A percentile compares a stretch with the other conserved stretches of the same genome.
Conservation (phyloP, 2,888 invertebrate genomes). For the Yponomeuta sedellus region DNA sequence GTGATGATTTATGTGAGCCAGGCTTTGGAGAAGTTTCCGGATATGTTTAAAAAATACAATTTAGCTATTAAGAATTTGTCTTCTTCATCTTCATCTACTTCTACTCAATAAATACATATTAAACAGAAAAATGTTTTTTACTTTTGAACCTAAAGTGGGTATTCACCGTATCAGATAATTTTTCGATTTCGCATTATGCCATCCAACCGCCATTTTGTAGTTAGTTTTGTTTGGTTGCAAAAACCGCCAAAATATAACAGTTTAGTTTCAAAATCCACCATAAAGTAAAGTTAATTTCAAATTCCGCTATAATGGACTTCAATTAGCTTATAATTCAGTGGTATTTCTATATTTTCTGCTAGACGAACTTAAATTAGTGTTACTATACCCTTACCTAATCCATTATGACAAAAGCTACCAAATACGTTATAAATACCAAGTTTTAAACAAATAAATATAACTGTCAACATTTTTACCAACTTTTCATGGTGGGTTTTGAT, state of each 20-base stretch:
- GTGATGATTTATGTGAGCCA: conserved; percentile 13
- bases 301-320: background rate
- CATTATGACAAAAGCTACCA: too few relatives aligned
- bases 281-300: background rate
- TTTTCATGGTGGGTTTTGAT: too few relatives aligned
- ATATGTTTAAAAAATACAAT: background rate
- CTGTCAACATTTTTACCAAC: too few relatives aligned
- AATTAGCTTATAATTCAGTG: too few relatives aligned
- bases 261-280: conserved; percentile 3
- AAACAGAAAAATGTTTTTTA: too few relatives aligned
- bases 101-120: too few relatives aligned
- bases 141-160: too few relatives aligned
- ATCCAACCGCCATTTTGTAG: conserved; percentile 2
- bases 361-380: too few relatives aligned
- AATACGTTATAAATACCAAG: too few relatives aligned
- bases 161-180: background rate
- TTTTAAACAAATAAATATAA: too few relatives aligned
- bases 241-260: conserved; percentile 1
- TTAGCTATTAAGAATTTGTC: background rate
- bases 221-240: conserved; percentile 5
- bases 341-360: too few relatives aligned
- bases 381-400: too few relatives aligned
- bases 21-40: conserved; percentile 21
- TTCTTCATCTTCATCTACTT: background rate
- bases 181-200: background rate